Evolutionary conservation across 2,113 vertebrate genomes (phyloP).

Genomic region (Stercorarius parasiticus): DNA sequence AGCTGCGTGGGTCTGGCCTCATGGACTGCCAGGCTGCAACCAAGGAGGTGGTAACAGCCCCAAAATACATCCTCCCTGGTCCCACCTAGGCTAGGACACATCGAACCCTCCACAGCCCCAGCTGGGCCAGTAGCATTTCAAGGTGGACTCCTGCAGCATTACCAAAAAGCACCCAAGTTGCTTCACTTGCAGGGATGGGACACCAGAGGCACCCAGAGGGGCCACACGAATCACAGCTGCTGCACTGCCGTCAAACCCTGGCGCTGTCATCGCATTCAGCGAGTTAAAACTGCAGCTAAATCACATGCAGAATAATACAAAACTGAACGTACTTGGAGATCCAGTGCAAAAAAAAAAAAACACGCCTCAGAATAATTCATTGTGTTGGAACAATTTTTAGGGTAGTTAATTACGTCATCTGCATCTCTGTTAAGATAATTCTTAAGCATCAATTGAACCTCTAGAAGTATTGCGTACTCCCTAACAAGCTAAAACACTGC

Average conservation of each 20-base stretch:
- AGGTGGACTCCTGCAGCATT: no score
- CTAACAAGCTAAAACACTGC: neutral
- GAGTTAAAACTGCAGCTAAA: neutral
- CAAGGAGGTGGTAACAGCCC: neutral
- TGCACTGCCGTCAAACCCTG: neutral
- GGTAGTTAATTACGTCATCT: neutral
- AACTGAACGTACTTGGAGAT: neutral
- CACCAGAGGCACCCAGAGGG: no score
- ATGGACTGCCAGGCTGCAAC: neutral
- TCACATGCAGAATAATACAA: neutral
- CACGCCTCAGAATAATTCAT: neutral
- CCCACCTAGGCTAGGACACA: neutral
- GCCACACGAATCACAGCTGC: neutral
- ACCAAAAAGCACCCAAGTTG: neutral
- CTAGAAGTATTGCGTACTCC: neutral
- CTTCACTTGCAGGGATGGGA: neutral
- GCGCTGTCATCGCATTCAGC: fast-evolving
- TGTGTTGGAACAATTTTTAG: neutral
- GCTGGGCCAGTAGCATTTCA: fast-evolving
- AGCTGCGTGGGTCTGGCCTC: neutral
- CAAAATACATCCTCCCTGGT: neutral
- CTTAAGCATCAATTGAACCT: neutral
- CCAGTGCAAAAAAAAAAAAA: neutral
- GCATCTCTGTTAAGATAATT: neutral
- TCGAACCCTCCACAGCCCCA: neutral